Conservation (phyloP, 2,888 invertebrate genomes). For the Nomada goodeniana region DNA sequence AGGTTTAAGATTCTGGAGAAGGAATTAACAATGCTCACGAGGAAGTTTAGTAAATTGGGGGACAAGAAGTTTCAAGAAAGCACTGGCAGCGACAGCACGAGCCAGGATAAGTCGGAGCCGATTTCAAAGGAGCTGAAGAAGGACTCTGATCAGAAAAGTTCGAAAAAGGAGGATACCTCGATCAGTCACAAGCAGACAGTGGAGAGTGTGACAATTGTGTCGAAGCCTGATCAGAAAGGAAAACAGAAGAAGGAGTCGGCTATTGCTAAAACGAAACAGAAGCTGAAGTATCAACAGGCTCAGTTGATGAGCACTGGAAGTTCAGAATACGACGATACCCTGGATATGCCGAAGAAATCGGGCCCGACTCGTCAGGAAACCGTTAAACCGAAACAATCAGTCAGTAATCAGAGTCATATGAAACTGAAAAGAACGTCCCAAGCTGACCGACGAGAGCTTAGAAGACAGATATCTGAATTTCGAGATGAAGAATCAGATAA, state of each 20-base stretch:
- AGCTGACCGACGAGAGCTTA: constrained; percentile 58
- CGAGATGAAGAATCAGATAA: constrained; percentile 47
- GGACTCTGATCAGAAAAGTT: constrained; percentile 46
- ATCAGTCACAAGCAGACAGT: constrained; percentile 17
- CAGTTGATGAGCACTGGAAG: constrained; percentile 75
- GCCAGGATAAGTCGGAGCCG: constrained; percentile 56
- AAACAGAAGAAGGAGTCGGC: constrained; percentile 55
- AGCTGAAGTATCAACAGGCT: constrained; percentile 71
- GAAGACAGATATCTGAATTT: constrained; percentile 29
- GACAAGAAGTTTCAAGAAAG: constrained; percentile 71
- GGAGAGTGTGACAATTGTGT: constrained; percentile 12
- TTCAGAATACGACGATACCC: constrained; percentile 75
- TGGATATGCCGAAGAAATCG: constrained; percentile 67
- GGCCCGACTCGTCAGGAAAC: constrained; percentile 38
- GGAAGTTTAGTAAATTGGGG: constrained; percentile 75
- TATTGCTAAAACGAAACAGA: constrained; percentile 58
- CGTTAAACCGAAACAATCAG: constrained; percentile 55
- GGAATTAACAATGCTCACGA: constrained; percentile 77
- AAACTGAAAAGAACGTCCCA: constrained; percentile 67
- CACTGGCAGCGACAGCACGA: constrained; percentile 63
- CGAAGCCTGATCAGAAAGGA: constrained; percentile 28
- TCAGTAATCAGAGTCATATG: constrained; percentile 28
- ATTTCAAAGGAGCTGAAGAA: constrained; percentile 50
- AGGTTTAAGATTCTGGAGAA: constrained; percentile 80
- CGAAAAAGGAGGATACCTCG: constrained; percentile 41